These are phyloP conservation scores for Myrmecophaga tridactyla DNA, from an alignment of 2,113 vertebrate genomes.

Conservation along the genomic window DNA sequence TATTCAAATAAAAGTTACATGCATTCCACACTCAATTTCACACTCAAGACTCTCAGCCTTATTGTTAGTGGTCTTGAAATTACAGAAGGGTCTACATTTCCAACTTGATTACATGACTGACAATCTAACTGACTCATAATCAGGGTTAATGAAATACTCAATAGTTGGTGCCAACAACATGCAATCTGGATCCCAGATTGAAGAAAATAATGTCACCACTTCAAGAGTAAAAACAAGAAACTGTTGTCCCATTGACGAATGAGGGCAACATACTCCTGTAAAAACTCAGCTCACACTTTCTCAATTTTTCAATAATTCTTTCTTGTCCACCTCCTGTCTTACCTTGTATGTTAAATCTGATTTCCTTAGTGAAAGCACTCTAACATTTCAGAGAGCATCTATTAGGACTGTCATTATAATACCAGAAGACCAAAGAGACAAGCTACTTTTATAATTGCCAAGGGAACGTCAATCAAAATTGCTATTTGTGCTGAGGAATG, in stretches of 20 bases:
- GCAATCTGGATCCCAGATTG: background rate
- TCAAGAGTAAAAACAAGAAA: background rate
- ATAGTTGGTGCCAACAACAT: background rate
- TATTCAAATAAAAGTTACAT: conserved; percentile 7
- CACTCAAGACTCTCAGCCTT: background rate
- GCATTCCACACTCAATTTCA: background rate
- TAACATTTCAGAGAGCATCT: background rate
- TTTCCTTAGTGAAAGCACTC: conserved; percentile 2
- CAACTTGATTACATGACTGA: background rate
- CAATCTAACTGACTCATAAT: background rate
- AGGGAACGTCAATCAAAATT: background rate
- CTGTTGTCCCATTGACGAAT: background rate
- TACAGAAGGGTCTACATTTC: background rate
- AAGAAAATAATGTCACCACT: background rate
- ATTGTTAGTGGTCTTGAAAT: background rate
- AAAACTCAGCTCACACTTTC: background rate
- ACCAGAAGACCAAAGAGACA: background rate
- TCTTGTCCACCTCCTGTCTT: background rate
- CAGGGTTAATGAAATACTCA: background rate
- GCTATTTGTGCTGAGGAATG: background rate
- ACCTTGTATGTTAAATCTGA: background rate
- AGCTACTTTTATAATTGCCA: background rate
- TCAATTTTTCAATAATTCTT: background rate
- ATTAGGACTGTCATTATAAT: background rate
- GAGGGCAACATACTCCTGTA: background rate